Conservation (phyloP, 2,888 invertebrate species). For the Callyntrura guangdongensis region DNA sequence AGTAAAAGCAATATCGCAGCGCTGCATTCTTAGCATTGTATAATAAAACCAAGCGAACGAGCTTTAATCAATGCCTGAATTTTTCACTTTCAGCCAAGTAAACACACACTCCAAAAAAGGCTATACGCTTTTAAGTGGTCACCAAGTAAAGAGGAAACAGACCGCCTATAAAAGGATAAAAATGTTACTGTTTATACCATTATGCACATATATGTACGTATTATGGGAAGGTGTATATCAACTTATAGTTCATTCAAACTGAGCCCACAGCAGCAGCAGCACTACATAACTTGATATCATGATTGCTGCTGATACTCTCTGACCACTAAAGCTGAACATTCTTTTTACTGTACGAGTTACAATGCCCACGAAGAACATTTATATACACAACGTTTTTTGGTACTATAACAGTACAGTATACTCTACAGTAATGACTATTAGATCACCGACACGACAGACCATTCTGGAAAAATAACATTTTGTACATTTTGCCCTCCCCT, state of each 20-base stretch:
- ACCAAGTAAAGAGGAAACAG: slow-evolving; percentile 27
- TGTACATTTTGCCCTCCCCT: neutral
- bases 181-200: neutral
- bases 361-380: neutral
- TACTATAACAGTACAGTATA: neutral
- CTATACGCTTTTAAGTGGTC: slow-evolving; percentile 1
- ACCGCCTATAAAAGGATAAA: slow-evolving; percentile 45
- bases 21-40: neutral
- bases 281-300: neutral
- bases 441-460: slow-evolving; percentile 20
- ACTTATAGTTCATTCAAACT: too few species aligned
- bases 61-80: too few species aligned
- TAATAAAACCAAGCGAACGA: neutral
- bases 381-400: neutral
- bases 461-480: slow-evolving; percentile 52
- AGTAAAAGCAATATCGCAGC: too few species aligned
- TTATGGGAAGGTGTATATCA: neutral
- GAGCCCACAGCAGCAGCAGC: neutral
- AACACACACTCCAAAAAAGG: slow-evolving; percentile 16
- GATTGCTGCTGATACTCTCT: neutral
- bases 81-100: too few species aligned
- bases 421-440: neutral
- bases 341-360: neutral
- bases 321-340: slow-evolving; percentile 8
- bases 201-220: neutral